Evolutionary conservation across 2,888 invertebrate species (phyloP), one percentile per base, ranked within the genome.

Genomic region (Macrostomum cliftonense): DNA sequence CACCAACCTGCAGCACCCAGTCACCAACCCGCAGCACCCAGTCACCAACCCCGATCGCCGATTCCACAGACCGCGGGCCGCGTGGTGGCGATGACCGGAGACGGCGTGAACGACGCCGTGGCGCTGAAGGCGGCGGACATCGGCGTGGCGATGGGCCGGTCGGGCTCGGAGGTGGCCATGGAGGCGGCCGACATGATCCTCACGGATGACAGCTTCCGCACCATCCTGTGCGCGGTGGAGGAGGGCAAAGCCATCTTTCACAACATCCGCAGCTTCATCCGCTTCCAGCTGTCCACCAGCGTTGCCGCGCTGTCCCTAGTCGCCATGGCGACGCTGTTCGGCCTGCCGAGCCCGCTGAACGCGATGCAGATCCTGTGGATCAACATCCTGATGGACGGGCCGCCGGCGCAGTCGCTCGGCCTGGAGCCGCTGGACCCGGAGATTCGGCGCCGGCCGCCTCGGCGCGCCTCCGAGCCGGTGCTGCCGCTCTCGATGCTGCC

Each of bases 281-380:
- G 91, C 52, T 99, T 75, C 59, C 95, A 97, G 69, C 75, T 99
- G 61, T 91, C 91, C 61, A 97, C 97, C 74, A 93, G 93, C 51
- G 95, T 99, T 63, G 93, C 97, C 0, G 97, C 97, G 4, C 73
- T 99, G 48, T 86, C 89, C 1, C 75, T 99, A 21, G 95, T 99
- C 59, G 89, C 97, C 1, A 76, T 97, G 46, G 86, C 95, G 1
- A 97, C 95, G 0, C 74, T 97, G 54, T 84, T 95, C 79, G 81
- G 85, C 56, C 83, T 95, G 57, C 93, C 93, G 19, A 97, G 95
- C 75, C 97, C 97, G 5, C 74, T 99, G 48, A 99, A 99, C 73
- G 93, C 97, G 12, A 97, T 99, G 97, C 97, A 99, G 76, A 99
- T 99, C 63, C 75, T 99, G 17, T 97, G 95, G 93, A 97, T 97